Evolutionary conservation across 1,140 invertebrate genomes (phyloP), one percentile per base, ranked within the genome.

Genomic region (Steinernema khuongi): DNA sequence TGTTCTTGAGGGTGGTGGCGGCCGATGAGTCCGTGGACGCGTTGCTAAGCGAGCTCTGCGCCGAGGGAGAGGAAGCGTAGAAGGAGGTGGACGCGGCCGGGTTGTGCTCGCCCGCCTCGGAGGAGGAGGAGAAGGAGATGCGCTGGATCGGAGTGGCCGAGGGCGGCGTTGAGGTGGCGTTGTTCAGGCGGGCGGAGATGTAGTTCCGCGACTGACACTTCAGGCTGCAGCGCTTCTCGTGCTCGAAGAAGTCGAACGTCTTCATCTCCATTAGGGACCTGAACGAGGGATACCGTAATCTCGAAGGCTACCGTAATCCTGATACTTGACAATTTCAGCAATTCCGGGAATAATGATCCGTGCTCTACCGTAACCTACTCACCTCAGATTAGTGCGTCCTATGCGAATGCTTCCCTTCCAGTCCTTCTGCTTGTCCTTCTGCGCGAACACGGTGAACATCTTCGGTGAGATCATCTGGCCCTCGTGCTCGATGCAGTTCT

Each of bases 341-440:
- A 17, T 79, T 75, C 17, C 73, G 73, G 0, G 19, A 80, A 29
- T 29, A 14, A 19, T n/a, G 18, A 28, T 14, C n/a, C 14, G 7
- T n/a, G 28, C 14, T 31, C 31, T 14, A 69, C 14, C 2, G 0
- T 11, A 70, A 68, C 0, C 18, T 68, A 50, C 26, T 74, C 31
- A 85, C 85, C 85, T 79, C 17, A 87, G 68, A 75, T 86, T 86
- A 33, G 82, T 77, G 7, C 86, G 84, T 74, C 86, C 83, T 22
- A 87, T 83, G 70, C 87, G 74, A 30, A 87, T 85, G 19, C 85
- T 86, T 77, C 87, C 87, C 76, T 87, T 87, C 87, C 87, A 87
- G 75, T 87, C 87, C 73, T 87, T 87, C 36, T 87, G 81, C 70
- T 85, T 85, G 31, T 86, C 85, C 75, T 87, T 87, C 36, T 87